A percentile compares a stretch with the other conserved stretches of the same genome.
phyloP scores from a whole-genome alignment of 35 echinoderm and acorn worm species.

The Ophiothrix spiculata region DNA sequence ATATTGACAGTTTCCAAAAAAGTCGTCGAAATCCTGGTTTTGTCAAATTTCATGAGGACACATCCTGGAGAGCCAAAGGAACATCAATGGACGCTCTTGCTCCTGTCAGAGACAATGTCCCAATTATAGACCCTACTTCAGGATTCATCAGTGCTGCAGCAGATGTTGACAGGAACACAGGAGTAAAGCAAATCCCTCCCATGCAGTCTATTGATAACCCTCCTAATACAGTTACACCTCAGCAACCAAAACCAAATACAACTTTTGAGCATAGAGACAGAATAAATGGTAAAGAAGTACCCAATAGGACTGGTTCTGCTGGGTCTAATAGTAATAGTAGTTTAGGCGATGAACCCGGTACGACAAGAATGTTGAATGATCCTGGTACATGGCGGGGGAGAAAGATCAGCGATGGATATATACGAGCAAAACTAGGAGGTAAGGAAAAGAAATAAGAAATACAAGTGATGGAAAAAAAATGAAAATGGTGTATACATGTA shows the following conservation, averaged over 20 bases:
- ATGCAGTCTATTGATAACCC: constrained; percentile 69
- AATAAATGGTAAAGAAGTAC: constrained; percentile 17
- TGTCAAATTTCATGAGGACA: constrained; percentile 92
- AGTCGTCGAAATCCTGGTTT: constrained; percentile 50
- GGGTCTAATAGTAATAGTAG: background rate
- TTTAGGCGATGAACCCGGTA: constrained; percentile 38
- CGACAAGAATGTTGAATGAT: constrained; percentile 77
- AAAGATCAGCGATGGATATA: constrained; percentile 83
- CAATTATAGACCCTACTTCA: constrained; percentile 79
- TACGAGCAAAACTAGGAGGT: constrained; percentile 92
- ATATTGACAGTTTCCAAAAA: constrained; percentile 85
- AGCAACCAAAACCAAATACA: constrained; percentile 51
- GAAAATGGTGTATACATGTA: no score
- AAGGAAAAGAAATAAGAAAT: no score
- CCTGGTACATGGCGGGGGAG: constrained; percentile 82
- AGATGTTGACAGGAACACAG: constrained; percentile 85
- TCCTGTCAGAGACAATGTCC: constrained; percentile 68
- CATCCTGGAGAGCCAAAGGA: constrained; percentile 5
- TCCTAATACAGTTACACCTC: constrained; percentile 85
- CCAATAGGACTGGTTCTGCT: background rate
- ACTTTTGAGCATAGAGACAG: constrained; percentile 61
- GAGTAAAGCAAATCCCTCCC: constrained; percentile 51
- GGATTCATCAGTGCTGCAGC: constrained; percentile 79
- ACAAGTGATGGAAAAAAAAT: no score
- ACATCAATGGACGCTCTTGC: constrained; percentile 38